Conservation (phyloP, 2,113 vertebrate genomes). For the Rhinopomastus cyanomelas region DNA sequence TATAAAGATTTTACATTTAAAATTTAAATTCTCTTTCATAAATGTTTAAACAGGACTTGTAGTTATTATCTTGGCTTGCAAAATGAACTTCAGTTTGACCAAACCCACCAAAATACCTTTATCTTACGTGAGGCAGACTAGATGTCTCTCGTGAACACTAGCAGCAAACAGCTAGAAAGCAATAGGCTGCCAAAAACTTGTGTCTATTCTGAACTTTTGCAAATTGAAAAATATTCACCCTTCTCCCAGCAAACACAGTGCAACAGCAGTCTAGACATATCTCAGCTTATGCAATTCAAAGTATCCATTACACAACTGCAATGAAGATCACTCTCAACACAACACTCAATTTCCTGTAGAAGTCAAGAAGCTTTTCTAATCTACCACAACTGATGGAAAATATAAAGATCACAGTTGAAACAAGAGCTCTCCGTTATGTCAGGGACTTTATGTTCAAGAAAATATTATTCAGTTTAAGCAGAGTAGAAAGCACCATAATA, state of each 20-base stretch:
- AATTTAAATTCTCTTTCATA: not conserved
- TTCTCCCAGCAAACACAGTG: constrained; percentile 25
- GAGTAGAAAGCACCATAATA: not conserved
- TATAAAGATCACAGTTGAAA: not conserved
- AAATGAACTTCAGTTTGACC: not conserved
- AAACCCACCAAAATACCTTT: not conserved
- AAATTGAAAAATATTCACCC: constrained; percentile 9
- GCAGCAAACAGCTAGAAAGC: not conserved
- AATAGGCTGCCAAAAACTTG: not conserved
- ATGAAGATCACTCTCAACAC: not conserved
- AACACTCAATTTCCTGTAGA: not conserved
- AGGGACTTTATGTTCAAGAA: not conserved
- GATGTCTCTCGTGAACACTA: not conserved
- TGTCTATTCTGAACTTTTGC: not conserved
- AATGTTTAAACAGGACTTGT: not conserved
- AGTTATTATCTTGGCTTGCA: not conserved
- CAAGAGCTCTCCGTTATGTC: not conserved
- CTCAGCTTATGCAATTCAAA: constrained; percentile 29
- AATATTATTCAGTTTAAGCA: not conserved
- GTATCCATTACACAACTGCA: constrained; percentile 18
- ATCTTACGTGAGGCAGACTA: not conserved
- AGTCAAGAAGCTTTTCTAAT: not conserved
- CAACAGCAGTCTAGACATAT: constrained; percentile 33
- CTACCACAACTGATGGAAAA: not conserved
- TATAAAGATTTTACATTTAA: not conserved